Evolutionary conservation across 92 coral and sea anemone species (phyloP).

Genomic region (Plumapathes pennacea): DNA sequence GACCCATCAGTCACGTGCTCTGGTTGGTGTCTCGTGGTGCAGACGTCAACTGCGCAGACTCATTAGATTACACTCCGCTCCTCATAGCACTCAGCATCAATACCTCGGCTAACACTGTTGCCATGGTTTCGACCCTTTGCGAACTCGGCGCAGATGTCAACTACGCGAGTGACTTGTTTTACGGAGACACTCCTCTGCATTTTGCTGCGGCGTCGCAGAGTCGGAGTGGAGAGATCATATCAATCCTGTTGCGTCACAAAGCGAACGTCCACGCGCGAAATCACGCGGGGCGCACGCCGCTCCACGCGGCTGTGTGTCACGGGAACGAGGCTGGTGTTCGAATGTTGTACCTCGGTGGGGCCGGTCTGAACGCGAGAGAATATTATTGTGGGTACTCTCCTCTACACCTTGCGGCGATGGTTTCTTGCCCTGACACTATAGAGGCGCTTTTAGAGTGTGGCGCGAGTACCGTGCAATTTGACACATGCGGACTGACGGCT

Average conservation of each 20-base stretch:
- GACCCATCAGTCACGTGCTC: conserved; percentile 13
- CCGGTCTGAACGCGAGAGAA: conserved; percentile 63
- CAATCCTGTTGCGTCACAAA: conserved; percentile 37
- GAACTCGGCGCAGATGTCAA: conserved; percentile 85
- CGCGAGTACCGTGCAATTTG: conserved; percentile 48
- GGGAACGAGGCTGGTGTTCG: conserved; percentile 63
- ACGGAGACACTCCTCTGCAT: conserved; percentile 83
- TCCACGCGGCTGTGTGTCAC: conserved; percentile 64
- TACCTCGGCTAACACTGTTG: conserved; percentile 13
- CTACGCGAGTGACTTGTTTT: conserved; percentile 56
- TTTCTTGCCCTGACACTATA: conserved; percentile 48
- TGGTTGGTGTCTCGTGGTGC: conserved; percentile 67
- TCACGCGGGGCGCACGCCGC: conserved; percentile 76
- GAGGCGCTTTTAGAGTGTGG: conserved; percentile 52
- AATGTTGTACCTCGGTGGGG: conserved; percentile 71
- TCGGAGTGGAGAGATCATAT: conserved; percentile 3
- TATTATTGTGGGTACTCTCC: conserved; percentile 80
- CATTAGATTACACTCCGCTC: conserved; percentile 65
- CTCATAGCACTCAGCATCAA: conserved; percentile 47
- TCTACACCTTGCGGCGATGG: conserved; percentile 75
- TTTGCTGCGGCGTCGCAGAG: conserved; percentile 56
- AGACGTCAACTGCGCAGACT: conserved; percentile 55
- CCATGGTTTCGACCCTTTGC: conserved; percentile 46
- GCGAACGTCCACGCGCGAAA: conserved; percentile 67
- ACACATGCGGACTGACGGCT: conserved; percentile 48